Evolutionary conservation across 2,888 invertebrate genomes (phyloP), one percentile per base, ranked within the genome.

Genomic region (Drosophila conformis): DNA sequence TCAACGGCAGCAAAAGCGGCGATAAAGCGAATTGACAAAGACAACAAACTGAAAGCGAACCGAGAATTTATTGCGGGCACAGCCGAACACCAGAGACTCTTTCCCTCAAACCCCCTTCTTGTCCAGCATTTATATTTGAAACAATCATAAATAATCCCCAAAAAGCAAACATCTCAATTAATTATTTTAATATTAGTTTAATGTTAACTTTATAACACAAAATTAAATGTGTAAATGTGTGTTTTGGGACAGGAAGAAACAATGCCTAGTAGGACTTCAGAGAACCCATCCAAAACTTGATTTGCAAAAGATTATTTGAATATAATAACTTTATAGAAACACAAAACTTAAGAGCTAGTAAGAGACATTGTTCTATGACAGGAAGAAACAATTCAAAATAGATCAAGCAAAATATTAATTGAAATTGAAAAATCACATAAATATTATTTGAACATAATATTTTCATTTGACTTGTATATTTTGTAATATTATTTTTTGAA

Each of bases 1-100:
- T 51, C 74, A 61, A 53, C 63, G 33, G 40, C 65, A 56, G 61
- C 61, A 71, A 64, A 63, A 64, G 63, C 61, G 52, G 72, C 69
- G 69, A 74, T 78, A 82, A 82, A 63, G 62, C 62, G 79, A 82
- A 74, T 74, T 82, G 79, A 74, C 67, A 74, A 65, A 82, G 70
- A 82, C 82, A 79, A 82, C 82, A 60, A 46, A 70, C 70, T 69
- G 57, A 68, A 74, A 65, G 61, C 56, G 69, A 77, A 64, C 29
- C n/a, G 2, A 46, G n/a, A 63, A 10, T 4, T 27, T 2, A 33
- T 31, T 21, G 1, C 0, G 15, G 29, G 25, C n/a, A 21, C 15
- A 36, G 38, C 33, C 67, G 73, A 71, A 57, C 29, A 6, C 8
- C 4, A 4, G 33, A 71, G 8, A 61, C 74, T 27, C 71, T 73